A percentile compares a stretch with the other conserved stretches of the same genome.
These are phyloP conservation scores for Eilema depressum DNA, from an alignment of 2,888 invertebrate species.

Conservation along the genomic window DNA sequence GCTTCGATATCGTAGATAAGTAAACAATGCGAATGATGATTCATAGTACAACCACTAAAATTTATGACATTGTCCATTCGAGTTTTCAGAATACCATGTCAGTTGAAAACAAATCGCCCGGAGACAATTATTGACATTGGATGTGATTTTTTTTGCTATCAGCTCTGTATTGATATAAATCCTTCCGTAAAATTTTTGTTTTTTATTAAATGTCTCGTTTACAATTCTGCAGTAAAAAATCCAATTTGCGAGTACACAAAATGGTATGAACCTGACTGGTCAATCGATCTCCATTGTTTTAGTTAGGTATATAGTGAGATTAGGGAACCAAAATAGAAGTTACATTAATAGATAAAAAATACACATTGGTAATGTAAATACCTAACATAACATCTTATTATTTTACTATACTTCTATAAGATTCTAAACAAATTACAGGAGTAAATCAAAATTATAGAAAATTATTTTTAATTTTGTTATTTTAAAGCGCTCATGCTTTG, in stretches of 20 bases:
- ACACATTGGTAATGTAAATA: too few species aligned
- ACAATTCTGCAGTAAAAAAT: neutral
- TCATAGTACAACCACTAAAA: slow-evolving; percentile 42
- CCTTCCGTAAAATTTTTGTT: neutral
- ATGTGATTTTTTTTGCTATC: slow-evolving; percentile 9
- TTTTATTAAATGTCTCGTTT: neutral
- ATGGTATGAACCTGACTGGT: too few species aligned
- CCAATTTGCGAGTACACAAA: neutral
- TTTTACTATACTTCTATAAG: too few species aligned
- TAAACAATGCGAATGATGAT: slow-evolving; percentile 43
- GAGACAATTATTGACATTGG: slow-evolving; percentile 11
- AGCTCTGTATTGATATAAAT: slow-evolving; percentile 10
- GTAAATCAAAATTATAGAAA: too few species aligned
- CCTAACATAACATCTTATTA: too few species aligned
- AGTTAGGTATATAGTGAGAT: too few species aligned
- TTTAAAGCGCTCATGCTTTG: too few species aligned
- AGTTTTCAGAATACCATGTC: slow-evolving; percentile 5
- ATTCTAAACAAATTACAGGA: too few species aligned
- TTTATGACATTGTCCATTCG: slow-evolving; percentile 38
- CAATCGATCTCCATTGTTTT: too few species aligned
- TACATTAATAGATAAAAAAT: too few species aligned
- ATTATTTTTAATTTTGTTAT: too few species aligned
- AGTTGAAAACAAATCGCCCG: slow-evolving; percentile 26
- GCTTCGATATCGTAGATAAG: slow-evolving; percentile 27
- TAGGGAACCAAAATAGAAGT: too few species aligned